Conservation (phyloP, 2,888 invertebrate genomes). For the Lasioglossum figueresi region DNA sequence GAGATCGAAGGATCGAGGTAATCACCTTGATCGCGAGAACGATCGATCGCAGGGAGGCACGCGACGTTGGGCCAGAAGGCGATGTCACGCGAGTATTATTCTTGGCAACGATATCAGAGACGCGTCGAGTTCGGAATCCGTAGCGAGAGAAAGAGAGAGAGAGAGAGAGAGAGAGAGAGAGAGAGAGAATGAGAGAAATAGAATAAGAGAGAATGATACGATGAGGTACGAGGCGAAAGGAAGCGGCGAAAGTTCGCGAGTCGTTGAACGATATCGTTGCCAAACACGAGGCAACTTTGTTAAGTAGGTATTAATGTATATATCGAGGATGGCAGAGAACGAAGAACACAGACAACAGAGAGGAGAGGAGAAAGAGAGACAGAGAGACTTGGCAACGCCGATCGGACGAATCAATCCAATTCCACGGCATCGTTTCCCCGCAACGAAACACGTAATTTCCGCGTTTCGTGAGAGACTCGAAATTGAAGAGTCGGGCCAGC, state of each 20-base stretch:
- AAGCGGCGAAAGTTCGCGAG: conserved; percentile 34
- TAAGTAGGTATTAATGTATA: conserved; percentile 43
- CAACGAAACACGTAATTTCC: background rate
- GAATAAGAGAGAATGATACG: background rate
- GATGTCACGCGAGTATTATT: conserved; percentile 53
- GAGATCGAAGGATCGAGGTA: background rate
- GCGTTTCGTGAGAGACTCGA: conserved; percentile 3
- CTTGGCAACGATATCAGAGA: conserved; percentile 52
- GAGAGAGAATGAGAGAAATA: background rate
- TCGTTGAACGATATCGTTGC: conserved; percentile 39
- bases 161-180: too few species aligned
- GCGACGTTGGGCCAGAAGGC: conserved; percentile 28
- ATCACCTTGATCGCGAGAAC: conserved; percentile 4
- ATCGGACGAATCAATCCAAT: conserved; percentile 12
- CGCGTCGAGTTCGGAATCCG: background rate
- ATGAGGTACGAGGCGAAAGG: conserved; percentile 29
- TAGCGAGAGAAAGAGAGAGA: background rate
- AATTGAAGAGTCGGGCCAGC: background rate
- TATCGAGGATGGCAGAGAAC: background rate
- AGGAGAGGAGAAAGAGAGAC: background rate
- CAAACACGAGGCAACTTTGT: conserved; percentile 43
- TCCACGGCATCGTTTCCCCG: conserved; percentile 13
- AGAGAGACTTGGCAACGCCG: background rate
- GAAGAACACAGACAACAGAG: background rate
- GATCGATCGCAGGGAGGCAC: conserved; percentile 46